Percentiles rank a stretch among this genome's conserved stretches.
Conservation (phyloP, 1,140 invertebrate genomes). For the Trichomalopsis sarcophagae region DNA sequence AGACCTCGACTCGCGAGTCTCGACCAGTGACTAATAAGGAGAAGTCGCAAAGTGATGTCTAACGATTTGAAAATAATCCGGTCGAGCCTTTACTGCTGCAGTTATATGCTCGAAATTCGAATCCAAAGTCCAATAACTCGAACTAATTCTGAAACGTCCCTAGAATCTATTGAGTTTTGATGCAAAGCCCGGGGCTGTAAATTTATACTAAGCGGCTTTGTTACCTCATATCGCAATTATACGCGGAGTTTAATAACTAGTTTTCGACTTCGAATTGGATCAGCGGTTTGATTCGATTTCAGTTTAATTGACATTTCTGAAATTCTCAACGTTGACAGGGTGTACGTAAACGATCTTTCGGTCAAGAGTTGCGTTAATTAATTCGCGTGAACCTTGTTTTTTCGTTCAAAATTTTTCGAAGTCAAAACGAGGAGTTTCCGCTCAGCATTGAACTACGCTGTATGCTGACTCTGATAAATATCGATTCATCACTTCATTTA, state of each 20-base stretch:
- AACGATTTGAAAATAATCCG: not conserved
- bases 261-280: not conserved
- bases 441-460: not conserved
- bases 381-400: too few relatives aligned
- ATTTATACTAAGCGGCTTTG: not conserved
- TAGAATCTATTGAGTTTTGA: not conserved
- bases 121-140: not conserved
- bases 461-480: not conserved
- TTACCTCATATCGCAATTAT: not conserved
- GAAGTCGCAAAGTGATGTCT: not conserved
- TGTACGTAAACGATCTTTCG: not conserved
- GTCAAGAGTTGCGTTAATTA: too few relatives aligned
- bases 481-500: not conserved
- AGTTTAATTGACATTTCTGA: not conserved
- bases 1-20: not conserved
- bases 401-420: too few relatives aligned
- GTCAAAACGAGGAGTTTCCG: too few relatives aligned
- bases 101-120: not conserved
- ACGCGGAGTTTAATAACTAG: not conserved
- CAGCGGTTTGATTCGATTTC: not conserved
- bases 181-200: not conserved
- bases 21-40: not conserved
- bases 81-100: too few relatives aligned
- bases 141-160: too few relatives aligned
- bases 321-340: not conserved